Conservation (phyloP, 53 echinoderm and acorn worm genomes). For the Echinometra lucunter region DNA sequence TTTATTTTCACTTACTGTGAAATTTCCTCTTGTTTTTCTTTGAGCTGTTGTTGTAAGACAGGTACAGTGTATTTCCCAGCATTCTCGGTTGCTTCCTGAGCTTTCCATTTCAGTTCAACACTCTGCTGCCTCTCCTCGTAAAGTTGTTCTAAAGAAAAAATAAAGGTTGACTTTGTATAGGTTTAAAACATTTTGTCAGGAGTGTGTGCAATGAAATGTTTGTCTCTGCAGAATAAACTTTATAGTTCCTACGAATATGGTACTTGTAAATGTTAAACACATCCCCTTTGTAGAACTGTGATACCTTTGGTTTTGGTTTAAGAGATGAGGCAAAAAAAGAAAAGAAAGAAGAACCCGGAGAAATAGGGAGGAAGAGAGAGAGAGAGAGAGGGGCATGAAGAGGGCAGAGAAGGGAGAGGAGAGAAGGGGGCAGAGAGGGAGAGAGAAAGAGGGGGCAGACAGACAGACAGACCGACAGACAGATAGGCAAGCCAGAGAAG, state of each 20-base stretch:
- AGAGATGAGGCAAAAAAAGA: no score
- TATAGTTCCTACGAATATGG: no score
- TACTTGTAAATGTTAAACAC: no score
- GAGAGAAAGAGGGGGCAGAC: not conserved
- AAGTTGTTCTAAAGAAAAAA: constrained; percentile 76
- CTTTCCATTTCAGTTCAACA: constrained; percentile 85
- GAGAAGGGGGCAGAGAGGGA: not conserved
- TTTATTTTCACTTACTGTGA: constrained; percentile 80
- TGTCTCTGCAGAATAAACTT: no score
- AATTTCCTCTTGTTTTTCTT: constrained; percentile 91
- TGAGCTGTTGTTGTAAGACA: constrained; percentile 81
- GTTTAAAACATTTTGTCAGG: not conserved
- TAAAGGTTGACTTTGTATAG: not conserved
- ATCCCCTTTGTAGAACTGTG: no score
- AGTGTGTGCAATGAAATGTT: not conserved
- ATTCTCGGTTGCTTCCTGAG: constrained; percentile 75
- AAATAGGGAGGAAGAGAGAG: no score
- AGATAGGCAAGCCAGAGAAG: not conserved
- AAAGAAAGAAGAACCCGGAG: no score
- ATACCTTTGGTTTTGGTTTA: no score
- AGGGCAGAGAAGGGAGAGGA: no score
- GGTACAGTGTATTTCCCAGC: constrained; percentile 64
- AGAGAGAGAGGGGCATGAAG: no score
- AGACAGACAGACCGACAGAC: not conserved
- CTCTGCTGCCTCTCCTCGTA: constrained; percentile 74